Conservation (phyloP, 2,888 invertebrate genomes). For the Hybos culiciformis region DNA sequence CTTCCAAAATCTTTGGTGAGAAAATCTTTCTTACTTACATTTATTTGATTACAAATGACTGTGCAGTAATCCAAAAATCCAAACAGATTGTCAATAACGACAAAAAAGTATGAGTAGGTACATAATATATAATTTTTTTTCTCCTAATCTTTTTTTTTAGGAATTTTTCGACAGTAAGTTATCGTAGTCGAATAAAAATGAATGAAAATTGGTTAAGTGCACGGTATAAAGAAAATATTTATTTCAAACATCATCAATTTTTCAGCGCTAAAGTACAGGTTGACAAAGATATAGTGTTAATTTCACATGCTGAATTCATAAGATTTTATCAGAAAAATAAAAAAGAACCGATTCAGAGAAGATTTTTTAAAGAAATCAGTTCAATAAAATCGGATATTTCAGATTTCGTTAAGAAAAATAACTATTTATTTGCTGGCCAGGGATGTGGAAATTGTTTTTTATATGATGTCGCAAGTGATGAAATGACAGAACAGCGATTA, state of each 20-base stretch:
- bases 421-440: slow-evolving; percentile 28
- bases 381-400: slow-evolving; percentile 23
- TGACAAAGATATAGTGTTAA: slow-evolving; percentile 39
- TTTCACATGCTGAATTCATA: slow-evolving; percentile 37
- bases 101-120: background rate
- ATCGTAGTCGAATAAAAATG: slow-evolving; percentile 27
- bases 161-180: no score
- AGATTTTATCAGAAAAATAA: slow-evolving; percentile 25
- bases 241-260: slow-evolving; percentile 35
- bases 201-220: slow-evolving; percentile 45
- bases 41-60: no score
- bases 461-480: slow-evolving; percentile 19
- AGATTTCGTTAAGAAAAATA: slow-evolving; percentile 24
- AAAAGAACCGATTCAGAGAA: slow-evolving; percentile 28
- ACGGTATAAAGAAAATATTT: slow-evolving; percentile 36
- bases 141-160: no score
- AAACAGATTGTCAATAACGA: no score
- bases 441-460: slow-evolving; percentile 27
- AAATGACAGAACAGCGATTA: slow-evolving; percentile 24
- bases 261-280: slow-evolving; percentile 42
- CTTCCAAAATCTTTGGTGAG: no score
- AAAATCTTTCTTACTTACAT: no score
- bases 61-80: no score
- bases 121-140: slow-evolving; percentile 26
- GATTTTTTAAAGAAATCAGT: slow-evolving; percentile 22